Base-by-base conservation (phyloP, 2,888 invertebrate genomes). In the Scotopteryx bipunctaria region DNA sequence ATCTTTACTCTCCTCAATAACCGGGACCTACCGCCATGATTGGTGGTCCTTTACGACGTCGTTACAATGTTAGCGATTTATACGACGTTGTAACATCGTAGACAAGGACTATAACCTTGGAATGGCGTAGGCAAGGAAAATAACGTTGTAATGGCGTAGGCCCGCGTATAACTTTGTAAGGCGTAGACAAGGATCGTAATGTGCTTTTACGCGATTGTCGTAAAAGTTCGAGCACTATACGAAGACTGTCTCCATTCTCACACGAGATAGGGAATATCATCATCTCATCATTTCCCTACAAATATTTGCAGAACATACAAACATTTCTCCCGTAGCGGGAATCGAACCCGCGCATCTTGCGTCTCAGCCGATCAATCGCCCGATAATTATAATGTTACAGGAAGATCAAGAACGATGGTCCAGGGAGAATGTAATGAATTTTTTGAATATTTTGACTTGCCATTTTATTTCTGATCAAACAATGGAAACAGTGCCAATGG, bases 191-290 rank as follows among this genome's bases (percentile, higher is more conserved):
- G 37, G 32, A 32, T 37, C 19, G 8, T 41, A 45, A 41, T 37
- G 36, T 16, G 27, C 29, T 47, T 41, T 44, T 40, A 44, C 38
- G 47, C 15, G 43, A 19, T 17, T n/a, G 15, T 46, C 53, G 47
- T 53, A 38, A 53, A 53, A 47, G 6, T 35, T 47, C 43, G 19
- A 53, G 42, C 42, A 38, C 47, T 42, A 43, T 42, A 42, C 14
- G 29, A 13, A 0, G 3, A 25, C 16, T 48, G 43, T 47, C 43
- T 53, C 36, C 36, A 47, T 21, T 29, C 9, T 5, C 40, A 27
- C 5, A 27, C 27, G 25, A 40, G 5, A 23, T 0, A n/a, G n/a
- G n/a, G n/a, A n/a, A n/a, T n/a, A n/a, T n/a, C n/a, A n/a, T n/a
- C n/a, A n/a, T n/a, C n/a, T n/a, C n/a, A n/a, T n/a, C n/a, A n/a